Percentiles rank a stretch among this genome's conserved stretches.
phyloP scores from a whole-genome alignment of 2,113 vertebrate species.

The Lipophrys pholis region DNA sequence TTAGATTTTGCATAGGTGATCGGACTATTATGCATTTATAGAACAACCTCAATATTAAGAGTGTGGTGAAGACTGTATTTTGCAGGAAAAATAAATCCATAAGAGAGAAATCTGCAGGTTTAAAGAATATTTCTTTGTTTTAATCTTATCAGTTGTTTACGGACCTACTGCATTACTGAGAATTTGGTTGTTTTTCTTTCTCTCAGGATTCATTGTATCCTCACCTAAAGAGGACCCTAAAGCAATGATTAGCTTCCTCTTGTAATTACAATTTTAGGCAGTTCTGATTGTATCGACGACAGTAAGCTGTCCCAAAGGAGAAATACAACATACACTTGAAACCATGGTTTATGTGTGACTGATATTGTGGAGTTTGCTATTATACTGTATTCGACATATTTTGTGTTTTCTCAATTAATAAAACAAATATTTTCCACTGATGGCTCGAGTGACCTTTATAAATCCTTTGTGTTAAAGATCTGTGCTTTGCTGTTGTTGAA shows the following conservation, averaged over 20 bases:
- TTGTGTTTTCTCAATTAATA: constrained; percentile 26
- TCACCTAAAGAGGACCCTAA: neutral
- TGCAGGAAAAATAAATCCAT: too few relatives aligned
- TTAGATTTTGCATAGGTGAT: too few relatives aligned
- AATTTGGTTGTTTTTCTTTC: neutral
- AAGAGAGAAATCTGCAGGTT: too few relatives aligned
- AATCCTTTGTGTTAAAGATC: constrained; percentile 29
- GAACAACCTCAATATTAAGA: too few relatives aligned
- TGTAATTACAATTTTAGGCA: neutral
- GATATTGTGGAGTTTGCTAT: constrained; percentile 6
- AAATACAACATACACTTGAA: neutral
- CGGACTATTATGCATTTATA: too few relatives aligned
- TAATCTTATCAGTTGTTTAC: neutral
- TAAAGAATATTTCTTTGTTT: neutral
- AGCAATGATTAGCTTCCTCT: neutral
- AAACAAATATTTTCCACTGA: constrained; percentile 15
- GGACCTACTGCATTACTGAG: neutral
- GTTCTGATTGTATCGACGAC: neutral
- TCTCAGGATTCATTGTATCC: neutral
- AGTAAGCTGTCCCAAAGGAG: neutral
- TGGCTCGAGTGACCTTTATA: constrained; percentile 13
- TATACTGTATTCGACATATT: neutral
- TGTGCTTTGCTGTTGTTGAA: constrained; percentile 14
- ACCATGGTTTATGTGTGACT: constrained; percentile 3
- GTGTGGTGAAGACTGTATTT: too few relatives aligned